Percentiles rank a stretch among this genome's conserved stretches.
Evolutionary conservation across 2,113 vertebrate species (phyloP).

Genomic region (Podiceps cristatus): DNA sequence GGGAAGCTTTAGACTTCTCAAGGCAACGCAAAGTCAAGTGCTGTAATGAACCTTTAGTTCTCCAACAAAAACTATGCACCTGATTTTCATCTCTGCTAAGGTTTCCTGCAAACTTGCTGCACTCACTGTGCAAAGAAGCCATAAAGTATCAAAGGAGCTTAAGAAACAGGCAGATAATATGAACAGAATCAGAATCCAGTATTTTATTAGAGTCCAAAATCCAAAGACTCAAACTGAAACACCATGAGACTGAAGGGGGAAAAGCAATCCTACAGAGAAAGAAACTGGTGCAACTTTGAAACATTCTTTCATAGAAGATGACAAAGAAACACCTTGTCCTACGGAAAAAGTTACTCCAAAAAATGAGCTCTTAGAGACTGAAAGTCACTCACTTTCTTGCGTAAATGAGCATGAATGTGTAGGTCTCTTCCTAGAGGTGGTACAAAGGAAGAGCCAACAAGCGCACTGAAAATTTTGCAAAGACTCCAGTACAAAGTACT

Average conservation of each 20-base stretch:
- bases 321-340: neutral
- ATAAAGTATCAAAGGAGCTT: neutral
- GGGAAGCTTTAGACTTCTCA: neutral
- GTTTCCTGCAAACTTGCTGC: neutral
- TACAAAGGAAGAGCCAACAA: constrained; percentile 13
- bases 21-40: neutral
- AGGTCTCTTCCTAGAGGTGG: neutral
- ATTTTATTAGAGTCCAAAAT: neutral
- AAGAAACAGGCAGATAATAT: neutral
- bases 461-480: neutral
- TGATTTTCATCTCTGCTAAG: neutral
- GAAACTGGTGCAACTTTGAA: neutral
- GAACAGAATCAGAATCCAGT: neutral
- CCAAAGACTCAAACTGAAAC: neutral
- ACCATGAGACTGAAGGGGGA: neutral
- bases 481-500: neutral
- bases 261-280: neutral
- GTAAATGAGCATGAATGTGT: neutral
- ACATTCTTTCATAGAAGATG: neutral
- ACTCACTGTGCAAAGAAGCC: neutral
- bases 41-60: neutral
- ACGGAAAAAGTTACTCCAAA: neutral
- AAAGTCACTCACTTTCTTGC: neutral
- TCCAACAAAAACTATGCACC: neutral
- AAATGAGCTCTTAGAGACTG: neutral